phyloP scores from a whole-genome alignment of 2,113 vertebrate genomes.

The Phyllostomus discolor region DNA sequence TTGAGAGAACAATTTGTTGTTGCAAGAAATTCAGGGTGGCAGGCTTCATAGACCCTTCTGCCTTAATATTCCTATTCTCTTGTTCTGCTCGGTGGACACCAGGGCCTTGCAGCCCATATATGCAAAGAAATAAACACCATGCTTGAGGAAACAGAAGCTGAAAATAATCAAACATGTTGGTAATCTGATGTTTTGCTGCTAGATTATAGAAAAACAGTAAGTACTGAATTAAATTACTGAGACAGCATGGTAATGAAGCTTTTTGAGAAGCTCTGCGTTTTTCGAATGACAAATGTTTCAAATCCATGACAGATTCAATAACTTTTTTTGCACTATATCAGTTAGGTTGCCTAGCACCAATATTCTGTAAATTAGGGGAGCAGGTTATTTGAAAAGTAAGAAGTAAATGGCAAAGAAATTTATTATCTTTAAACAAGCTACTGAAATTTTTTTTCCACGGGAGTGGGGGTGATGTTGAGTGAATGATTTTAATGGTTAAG shows the following conservation, averaged over 20 bases:
- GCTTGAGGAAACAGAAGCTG: conserved; percentile 69
- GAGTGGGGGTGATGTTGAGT: background rate
- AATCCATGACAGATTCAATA: conserved; percentile 74
- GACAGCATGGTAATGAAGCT: conserved; percentile 71
- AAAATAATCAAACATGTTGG: conserved; percentile 60
- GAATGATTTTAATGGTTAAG: background rate
- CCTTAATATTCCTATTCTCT: background rate
- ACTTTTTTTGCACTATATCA: conserved; percentile 50
- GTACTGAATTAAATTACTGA: conserved; percentile 71
- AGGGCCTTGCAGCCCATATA: conserved; percentile 17
- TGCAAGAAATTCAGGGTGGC: background rate
- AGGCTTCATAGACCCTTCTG: background rate
- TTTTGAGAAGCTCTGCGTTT: conserved; percentile 66
- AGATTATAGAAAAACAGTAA: conserved; percentile 77
- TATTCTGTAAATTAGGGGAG: conserved; percentile 54
- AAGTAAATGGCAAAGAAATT: conserved; percentile 45
- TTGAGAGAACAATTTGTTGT: background rate
- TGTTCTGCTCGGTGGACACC: background rate
- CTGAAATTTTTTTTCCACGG: background rate
- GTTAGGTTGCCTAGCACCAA: conserved; percentile 71
- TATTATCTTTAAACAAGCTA: background rate
- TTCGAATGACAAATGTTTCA: conserved; percentile 73
- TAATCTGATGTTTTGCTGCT: conserved; percentile 73
- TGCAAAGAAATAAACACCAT: conserved; percentile 65
- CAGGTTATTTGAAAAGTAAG: conserved; percentile 53